These are phyloP conservation scores for Mobula hypostoma DNA, from an alignment of 2,113 vertebrate genomes.

Conservation along the genomic window DNA sequence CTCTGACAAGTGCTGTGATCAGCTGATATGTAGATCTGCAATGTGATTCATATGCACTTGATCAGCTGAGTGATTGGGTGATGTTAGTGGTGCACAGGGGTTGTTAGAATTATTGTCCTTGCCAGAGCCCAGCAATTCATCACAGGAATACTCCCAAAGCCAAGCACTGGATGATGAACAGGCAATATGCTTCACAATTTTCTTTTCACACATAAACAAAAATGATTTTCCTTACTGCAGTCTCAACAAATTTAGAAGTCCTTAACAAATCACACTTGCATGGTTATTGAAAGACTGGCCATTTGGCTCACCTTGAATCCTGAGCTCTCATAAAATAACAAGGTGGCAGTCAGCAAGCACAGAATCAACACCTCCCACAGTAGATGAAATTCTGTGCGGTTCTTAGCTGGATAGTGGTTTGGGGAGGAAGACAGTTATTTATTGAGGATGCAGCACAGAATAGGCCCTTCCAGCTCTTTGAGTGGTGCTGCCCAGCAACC, in stretches of 20 bases:
- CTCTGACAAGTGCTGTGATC: neutral
- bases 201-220: conserved; percentile 17
- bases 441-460: too few relatives aligned
- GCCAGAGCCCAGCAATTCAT: conserved; percentile 6
- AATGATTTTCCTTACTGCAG: conserved; percentile 10
- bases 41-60: conserved; percentile 7
- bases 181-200: conserved; percentile 1
- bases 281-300: neutral
- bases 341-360: neutral
- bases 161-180: neutral
- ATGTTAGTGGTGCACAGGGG: conserved; percentile 4
- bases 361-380: neutral
- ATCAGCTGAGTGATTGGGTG: conserved; percentile 12
- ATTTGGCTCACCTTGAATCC: neutral
- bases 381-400: neutral
- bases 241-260: neutral
- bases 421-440: neutral
- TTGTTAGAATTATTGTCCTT: conserved; percentile 29
- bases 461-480: too few relatives aligned
- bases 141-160: neutral
- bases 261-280: neutral
- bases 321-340: neutral
- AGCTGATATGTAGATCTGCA: neutral
- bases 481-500: too few relatives aligned
- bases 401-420: neutral